phyloP scores from a whole-genome alignment of 1,140 invertebrate genomes.

The Lepidurus apus region DNA sequence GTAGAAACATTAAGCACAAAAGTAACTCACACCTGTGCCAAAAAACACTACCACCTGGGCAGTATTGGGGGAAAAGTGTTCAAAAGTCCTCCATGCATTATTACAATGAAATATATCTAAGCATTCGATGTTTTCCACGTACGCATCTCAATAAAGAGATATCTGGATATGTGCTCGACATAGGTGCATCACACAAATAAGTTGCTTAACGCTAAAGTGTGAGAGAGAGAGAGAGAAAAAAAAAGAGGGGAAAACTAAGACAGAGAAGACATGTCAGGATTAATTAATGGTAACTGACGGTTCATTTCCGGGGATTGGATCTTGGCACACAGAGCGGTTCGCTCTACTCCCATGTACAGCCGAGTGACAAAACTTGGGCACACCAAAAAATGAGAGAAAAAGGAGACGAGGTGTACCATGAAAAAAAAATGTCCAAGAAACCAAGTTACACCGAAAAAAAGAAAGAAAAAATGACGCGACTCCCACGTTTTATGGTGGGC shows the following conservation, averaged over 20 bases:
- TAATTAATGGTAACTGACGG: conserved; percentile 18
- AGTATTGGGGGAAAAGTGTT: too few species aligned
- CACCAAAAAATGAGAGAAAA: conserved; percentile 19
- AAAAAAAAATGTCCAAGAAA: neutral
- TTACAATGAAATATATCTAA: too few species aligned
- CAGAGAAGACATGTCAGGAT: conserved; percentile 5
- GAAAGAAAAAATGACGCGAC: conserved; percentile 18
- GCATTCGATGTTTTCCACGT: too few species aligned
- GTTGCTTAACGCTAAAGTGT: neutral
- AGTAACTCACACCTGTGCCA: neutral
- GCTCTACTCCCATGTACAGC: neutral
- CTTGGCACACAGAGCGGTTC: conserved; percentile 1
- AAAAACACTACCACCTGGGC: neutral
- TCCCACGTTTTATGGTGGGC: conserved; percentile 17
- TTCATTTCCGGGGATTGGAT: conserved; percentile 21
- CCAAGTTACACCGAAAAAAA: neutral
- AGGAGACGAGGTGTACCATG: neutral
- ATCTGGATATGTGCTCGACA: neutral
- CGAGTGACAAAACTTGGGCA: conserved; percentile 4
- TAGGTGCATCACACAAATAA: neutral
- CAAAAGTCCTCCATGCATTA: too few species aligned
- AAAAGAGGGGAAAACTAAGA: neutral
- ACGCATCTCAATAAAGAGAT: too few species aligned
- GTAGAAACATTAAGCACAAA: neutral
- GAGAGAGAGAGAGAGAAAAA: neutral